Evolutionary conservation across 2,888 invertebrate genomes (phyloP), one percentile per base, ranked within the genome.

Genomic region (Chrysodeixis includens): DNA sequence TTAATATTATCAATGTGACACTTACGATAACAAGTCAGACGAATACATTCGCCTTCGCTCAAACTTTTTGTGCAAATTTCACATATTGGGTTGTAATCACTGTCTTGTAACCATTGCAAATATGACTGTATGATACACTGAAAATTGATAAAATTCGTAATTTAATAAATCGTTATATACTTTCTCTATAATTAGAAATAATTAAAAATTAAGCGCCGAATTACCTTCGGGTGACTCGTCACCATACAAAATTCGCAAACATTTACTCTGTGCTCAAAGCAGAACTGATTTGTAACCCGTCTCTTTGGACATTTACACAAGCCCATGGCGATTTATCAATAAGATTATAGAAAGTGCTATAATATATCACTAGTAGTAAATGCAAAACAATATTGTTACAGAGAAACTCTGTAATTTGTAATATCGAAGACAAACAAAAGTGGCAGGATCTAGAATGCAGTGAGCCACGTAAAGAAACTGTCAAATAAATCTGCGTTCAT

Each of bases 171-270:
- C 14, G 18, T 67, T 55, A 32, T 30, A 56, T 62, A 58, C 56
- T 66, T 56, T 74, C 57, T 67, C 53, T 61, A 40, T 55, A 49
- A 71, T 58, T 16, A 30, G 14, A 56, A 22, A 76, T 22, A 62
- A 66, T 7, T 30, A 40, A 14, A 12, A 10, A 30, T 6, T 14
- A 26, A 60, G 53, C 20, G 26, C 30, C 12, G 60, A 87, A 88
- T 83, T 96, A 99, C 99, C 97, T 98, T 98, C 44, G 98, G 97
- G 95, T 99, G 99, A 93, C 98, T 98, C 82, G 98, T 97, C 74
- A 99, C 98, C 97, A 99, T 98, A 95, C 99, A 99, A 95, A 98
- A 97, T 95, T 99, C 99, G 93, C 99, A 99, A 87, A 99, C 99
- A 96, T 99, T 99, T 32, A 99, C 99, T 85, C 99, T 96, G 92